Conservation (phyloP, 2,113 vertebrate species). For the Loxodonta africana region DNA sequence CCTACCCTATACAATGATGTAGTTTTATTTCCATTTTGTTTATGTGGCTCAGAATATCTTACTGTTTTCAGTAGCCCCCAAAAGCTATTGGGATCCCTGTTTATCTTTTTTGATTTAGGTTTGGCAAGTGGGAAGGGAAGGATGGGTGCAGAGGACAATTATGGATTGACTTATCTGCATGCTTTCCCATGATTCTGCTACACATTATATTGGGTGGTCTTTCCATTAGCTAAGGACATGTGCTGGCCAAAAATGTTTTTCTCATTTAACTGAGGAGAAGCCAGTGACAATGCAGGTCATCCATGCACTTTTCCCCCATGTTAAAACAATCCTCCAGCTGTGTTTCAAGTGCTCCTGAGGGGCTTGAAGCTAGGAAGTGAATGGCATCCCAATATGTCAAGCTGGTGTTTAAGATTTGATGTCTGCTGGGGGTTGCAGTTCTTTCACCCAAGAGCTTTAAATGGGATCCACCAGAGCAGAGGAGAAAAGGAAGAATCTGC, state of each 20-base stretch:
- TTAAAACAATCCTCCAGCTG: conserved; percentile 32
- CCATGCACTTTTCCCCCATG: neutral
- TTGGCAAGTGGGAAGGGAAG: neutral
- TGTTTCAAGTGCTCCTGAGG: neutral
- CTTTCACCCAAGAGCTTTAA: conserved; percentile 74
- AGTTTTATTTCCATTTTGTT: neutral
- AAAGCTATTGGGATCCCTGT: neutral
- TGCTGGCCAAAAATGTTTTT: conserved; percentile 34
- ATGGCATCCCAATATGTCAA: conserved; percentile 48
- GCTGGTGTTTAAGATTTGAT: conserved; percentile 65
- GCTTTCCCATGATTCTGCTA: conserved; percentile 22
- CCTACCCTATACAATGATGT: neutral
- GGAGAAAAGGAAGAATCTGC: conserved; percentile 54
- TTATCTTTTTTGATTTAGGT: neutral
- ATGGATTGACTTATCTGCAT: neutral
- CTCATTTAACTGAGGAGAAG: neutral
- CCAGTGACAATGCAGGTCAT: conserved; percentile 20
- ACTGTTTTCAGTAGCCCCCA: neutral
- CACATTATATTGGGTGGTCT: neutral
- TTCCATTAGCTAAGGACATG: neutral
- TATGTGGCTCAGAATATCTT: neutral
- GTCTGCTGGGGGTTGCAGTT: conserved; percentile 64
- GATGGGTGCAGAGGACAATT: neutral
- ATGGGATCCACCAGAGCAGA: conserved; percentile 39
- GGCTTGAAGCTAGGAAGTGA: neutral